These are phyloP conservation scores for Chrysolina oricalcia DNA, from an alignment of 2,888 invertebrate species.

Conservation along the genomic window DNA sequence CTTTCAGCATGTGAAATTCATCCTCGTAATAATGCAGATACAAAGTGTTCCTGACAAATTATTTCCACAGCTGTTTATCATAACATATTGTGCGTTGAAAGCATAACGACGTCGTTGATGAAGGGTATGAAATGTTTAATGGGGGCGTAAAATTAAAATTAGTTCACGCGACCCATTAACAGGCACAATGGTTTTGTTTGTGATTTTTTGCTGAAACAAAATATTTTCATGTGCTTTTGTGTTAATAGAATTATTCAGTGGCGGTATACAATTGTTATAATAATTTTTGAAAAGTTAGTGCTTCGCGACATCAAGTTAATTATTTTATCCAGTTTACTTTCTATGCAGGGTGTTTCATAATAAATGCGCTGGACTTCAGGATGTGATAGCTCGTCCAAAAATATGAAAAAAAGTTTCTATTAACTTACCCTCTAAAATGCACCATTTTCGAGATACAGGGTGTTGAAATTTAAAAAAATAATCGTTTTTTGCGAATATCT, in stretches of 20 bases:
- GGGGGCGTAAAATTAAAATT: constrained; percentile 21
- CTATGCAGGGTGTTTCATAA: no score
- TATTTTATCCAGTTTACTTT: no score
- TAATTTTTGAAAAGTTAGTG: no score
- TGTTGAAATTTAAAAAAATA: no score
- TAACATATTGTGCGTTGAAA: constrained; percentile 20
- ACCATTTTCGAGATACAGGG: no score
- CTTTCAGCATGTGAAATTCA: constrained; percentile 7
- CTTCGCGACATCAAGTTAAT: no score
- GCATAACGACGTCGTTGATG: constrained; percentile 5
- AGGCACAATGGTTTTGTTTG: no score
- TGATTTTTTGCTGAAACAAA: neutral
- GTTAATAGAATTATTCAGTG: neutral
- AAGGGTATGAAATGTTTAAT: constrained; percentile 19
- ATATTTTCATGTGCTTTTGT: neutral
- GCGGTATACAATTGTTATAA: neutral
- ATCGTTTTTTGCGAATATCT: no score
- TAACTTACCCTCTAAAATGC: no score
- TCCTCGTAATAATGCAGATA: constrained; percentile 1
- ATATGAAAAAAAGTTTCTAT: no score
- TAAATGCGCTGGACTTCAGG: no score
- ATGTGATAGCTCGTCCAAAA: no score
- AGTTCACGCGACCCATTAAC: neutral
- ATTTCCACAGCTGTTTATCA: constrained; percentile 17
- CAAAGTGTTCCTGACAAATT: constrained; percentile 1